Percentiles rank a stretch among this genome's conserved stretches.
Conservation (phyloP, 1,140 invertebrate species). For the Frieseomelitta varia region DNA sequence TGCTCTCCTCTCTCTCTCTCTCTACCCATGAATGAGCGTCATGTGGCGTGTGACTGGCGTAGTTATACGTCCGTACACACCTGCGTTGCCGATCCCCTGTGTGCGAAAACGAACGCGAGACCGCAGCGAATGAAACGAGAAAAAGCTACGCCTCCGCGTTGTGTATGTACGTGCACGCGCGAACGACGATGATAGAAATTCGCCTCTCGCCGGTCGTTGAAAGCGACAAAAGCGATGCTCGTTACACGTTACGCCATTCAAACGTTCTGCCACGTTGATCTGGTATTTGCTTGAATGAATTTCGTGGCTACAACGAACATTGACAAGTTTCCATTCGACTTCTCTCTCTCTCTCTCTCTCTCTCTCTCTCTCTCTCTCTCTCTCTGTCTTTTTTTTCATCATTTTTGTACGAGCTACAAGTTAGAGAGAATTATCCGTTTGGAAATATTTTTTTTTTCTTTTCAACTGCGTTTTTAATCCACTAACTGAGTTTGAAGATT, state of each 20-base stretch:
- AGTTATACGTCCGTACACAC: conserved; percentile 21
- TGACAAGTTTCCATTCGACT: background rate
- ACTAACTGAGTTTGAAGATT: background rate
- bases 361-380: background rate
- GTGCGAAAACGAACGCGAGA: background rate
- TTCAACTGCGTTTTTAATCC: background rate
- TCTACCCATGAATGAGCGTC: conserved; percentile 54
- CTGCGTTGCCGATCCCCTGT: conserved; percentile 3
- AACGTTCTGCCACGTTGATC: background rate
- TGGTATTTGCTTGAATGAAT: background rate
- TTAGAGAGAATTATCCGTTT: too few species aligned
- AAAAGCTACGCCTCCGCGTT: background rate
- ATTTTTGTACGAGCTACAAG: too few species aligned
- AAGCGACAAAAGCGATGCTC: background rate
- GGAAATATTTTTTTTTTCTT: background rate
- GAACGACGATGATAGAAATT: background rate
- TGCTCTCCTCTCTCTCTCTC: background rate
- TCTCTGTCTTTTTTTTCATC: background rate
- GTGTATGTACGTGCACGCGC: background rate
- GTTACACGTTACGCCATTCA: background rate
- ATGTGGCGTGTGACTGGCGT: conserved; percentile 35
- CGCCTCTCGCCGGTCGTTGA: background rate
- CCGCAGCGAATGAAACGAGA: conserved; percentile 43
- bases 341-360: background rate
- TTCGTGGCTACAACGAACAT: background rate